These are phyloP conservation scores for Mobula birostris DNA, from an alignment of 2,113 vertebrate species.

Conservation along the genomic window DNA sequence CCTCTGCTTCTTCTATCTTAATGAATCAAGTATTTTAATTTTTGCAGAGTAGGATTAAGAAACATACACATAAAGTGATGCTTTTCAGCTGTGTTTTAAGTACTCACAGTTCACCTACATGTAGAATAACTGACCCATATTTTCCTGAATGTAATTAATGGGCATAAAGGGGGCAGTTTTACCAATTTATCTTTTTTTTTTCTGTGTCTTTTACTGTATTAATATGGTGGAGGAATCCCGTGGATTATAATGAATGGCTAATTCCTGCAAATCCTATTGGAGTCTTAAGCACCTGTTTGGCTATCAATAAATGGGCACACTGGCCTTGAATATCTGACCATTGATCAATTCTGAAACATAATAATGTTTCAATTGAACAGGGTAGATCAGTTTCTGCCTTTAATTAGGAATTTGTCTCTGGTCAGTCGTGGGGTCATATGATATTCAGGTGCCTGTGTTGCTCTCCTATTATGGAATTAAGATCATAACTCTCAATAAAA, in stretches of 20 bases:
- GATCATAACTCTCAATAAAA: too few relatives aligned
- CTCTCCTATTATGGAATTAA: too few relatives aligned
- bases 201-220: not conserved
- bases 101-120: not conserved
- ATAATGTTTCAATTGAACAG: not conserved
- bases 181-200: not conserved
- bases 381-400: not conserved
- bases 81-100: not conserved
- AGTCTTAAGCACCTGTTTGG: not conserved
- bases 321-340: not conserved
- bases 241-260: not conserved
- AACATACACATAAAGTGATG: not conserved
- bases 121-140: not conserved
- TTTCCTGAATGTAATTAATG: not conserved
- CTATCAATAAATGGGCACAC: not conserved
- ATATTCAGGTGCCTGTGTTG: too few relatives aligned
- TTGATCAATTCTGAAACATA: not conserved
- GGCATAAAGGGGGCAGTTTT: not conserved
- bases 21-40: too few relatives aligned
- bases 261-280: not conserved
- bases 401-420: not conserved
- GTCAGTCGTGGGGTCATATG: too few relatives aligned
- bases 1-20: not conserved
- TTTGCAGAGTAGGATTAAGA: not conserved
- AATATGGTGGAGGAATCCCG: not conserved